These are phyloP conservation scores for Rhinichthys klamathensis DNA, from an alignment of 2,113 vertebrate genomes.

Conservation along the genomic window DNA sequence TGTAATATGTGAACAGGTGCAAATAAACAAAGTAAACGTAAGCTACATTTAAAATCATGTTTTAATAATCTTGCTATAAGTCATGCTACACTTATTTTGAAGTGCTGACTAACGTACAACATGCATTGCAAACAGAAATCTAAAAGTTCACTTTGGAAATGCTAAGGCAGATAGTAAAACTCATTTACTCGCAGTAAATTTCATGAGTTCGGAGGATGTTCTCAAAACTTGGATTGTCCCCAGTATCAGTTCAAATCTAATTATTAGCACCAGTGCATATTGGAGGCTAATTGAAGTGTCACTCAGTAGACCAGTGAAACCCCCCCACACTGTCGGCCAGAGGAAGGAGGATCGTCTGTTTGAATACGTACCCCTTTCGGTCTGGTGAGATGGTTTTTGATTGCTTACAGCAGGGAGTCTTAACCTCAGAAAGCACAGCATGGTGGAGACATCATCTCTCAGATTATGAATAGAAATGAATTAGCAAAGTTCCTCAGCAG, in stretches of 20 bases:
- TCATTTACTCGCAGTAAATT: constrained; percentile 61
- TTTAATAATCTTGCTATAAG: neutral
- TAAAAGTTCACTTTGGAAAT: neutral
- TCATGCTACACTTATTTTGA: neutral
- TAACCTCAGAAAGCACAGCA: constrained; percentile 47
- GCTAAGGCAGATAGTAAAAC: neutral
- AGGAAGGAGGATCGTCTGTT: constrained; percentile 63
- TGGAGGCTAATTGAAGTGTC: constrained; percentile 80
- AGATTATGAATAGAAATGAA: constrained; percentile 43
- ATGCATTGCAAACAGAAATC: neutral
- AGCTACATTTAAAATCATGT: no score
- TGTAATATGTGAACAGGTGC: constrained; percentile 40
- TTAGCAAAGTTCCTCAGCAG: constrained; percentile 21
- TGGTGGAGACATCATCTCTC: constrained; percentile 38
- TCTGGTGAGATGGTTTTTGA: constrained; percentile 63
- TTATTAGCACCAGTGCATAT: constrained; percentile 69
- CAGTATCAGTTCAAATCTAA: constrained; percentile 71
- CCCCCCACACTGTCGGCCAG: constrained; percentile 43
- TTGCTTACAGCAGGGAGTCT: constrained; percentile 56
- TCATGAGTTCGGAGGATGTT: constrained; percentile 63
- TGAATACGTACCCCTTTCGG: constrained; percentile 58
- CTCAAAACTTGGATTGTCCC: constrained; percentile 73
- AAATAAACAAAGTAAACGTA: neutral
- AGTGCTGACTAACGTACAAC: neutral
- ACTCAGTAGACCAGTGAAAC: constrained; percentile 67